Evolutionary conservation across 2,888 invertebrate species (phyloP), one percentile per base, ranked within the genome.

Genomic region (Cremastinae sp.): DNA sequence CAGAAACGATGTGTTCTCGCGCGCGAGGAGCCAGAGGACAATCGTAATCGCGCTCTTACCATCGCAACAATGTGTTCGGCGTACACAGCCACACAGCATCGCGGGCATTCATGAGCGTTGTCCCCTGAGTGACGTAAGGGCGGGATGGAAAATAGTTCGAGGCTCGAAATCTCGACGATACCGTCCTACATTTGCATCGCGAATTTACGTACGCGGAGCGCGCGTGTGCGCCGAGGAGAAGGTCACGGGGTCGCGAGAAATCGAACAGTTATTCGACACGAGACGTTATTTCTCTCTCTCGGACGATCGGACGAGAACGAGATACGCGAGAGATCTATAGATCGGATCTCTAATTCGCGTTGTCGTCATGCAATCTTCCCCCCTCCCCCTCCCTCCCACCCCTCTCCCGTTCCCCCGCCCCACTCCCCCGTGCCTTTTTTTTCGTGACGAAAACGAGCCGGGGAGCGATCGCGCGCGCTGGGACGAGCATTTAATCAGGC

Each of bases 311-410:
- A 36, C 38, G 62, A 47, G 69, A 74, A 56, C 16, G 53, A 77
- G 64, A 74, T 43, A 43, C 49, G 34, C 34, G 36, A 49, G 36
- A 64, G 72, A 76, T 76, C 72, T 68, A 72, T 53, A 72, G 75
- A 86, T 87, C 84, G 83, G 84, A 84, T 85, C 87, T 84, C 84
- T 86, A 84, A 84, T 82, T 81, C 82, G 76, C 75, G 79, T 76
- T 78, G 78, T 79, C 78, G 75, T 78, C 78, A 75, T 69, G 65
- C 74, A 70, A 71, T 61, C 62, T 75, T 68, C 75, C 73, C 74
- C 72, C 73, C 74, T 75, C 62, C 66, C 58, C 65, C 66, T 64
- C 71, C 58, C 51, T 54, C 49, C 62, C 34, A n/a, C 12, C 51
- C 28, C 7, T 54, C 18, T 61, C 64, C 34, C 34, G 45, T 47